Percentiles rank a stretch among this genome's conserved stretches.
phyloP scores from a whole-genome alignment of 1,140 invertebrate genomes.

The Drosophila asahinai region DNA sequence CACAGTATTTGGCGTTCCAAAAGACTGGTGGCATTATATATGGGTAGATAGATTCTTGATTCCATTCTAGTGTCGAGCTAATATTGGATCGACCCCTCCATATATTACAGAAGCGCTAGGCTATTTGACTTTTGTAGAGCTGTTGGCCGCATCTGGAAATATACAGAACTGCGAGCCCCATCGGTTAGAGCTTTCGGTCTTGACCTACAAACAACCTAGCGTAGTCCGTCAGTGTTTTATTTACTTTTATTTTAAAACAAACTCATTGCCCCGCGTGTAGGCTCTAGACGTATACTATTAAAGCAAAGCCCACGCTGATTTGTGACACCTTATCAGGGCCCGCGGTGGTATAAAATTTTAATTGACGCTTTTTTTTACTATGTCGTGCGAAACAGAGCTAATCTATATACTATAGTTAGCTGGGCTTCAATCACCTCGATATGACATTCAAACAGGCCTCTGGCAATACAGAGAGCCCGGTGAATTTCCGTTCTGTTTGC shows the following conservation, averaged over 20 bases:
- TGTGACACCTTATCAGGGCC: constrained; percentile 41
- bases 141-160: constrained; percentile 24
- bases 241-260: constrained; percentile 12
- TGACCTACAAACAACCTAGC: constrained; percentile 59
- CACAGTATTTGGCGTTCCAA: background rate
- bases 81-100: background rate
- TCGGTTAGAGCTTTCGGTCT: constrained; percentile 23
- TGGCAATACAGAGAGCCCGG: constrained; percentile 12
- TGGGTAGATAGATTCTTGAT: background rate
- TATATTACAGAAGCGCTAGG: too few species aligned
- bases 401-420: constrained; percentile 32
- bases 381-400: constrained; percentile 26
- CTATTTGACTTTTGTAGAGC: constrained; percentile 14
- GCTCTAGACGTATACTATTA: constrained; percentile 36
- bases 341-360: constrained; percentile 49
- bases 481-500: constrained; percentile 26
- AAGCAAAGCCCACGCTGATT: constrained; percentile 35
- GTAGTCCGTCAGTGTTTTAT: constrained; percentile 3
- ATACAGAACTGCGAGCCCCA: constrained; percentile 18
- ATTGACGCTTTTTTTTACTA: constrained; percentile 33
- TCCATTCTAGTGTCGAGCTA: background rate
- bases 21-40: background rate
- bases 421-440: constrained; percentile 53
- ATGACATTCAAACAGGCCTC: constrained; percentile 58
- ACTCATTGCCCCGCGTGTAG: background rate